Conservation (phyloP, 2,888 invertebrate species). For the Epsilonema sp. region DNA sequence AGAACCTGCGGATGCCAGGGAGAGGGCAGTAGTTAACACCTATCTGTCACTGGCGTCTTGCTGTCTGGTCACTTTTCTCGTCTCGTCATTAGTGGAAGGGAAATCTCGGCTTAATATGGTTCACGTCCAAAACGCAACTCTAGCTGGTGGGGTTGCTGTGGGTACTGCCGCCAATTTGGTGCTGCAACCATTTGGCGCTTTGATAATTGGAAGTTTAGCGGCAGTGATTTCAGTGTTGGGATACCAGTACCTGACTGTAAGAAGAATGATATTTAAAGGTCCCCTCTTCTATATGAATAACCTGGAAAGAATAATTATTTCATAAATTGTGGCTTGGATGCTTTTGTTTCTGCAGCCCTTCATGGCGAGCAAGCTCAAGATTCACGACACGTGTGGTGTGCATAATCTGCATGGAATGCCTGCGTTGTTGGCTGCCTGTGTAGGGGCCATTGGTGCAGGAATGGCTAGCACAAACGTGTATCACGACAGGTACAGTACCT, state of each 20-base stretch:
- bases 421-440: slow-evolving; percentile 59
- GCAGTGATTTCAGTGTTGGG: slow-evolving; percentile 25
- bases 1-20: slow-evolving; percentile 2
- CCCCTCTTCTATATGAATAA: background rate
- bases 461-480: slow-evolving; percentile 39
- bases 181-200: slow-evolving; percentile 27
- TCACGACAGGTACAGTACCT: slow-evolving; percentile 3
- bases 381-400: slow-evolving; percentile 78
- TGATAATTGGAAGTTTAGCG: slow-evolving; percentile 24
- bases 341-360: slow-evolving; percentile 38
- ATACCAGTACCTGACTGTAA: slow-evolving; percentile 22
- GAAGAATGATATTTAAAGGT: slow-evolving; percentile 3
- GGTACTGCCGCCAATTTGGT: slow-evolving; percentile 33
- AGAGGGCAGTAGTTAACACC: slow-evolving; percentile 76
- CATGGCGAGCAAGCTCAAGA: slow-evolving; percentile 38
- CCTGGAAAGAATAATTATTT: no score
- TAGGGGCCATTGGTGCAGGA: slow-evolving; percentile 52
- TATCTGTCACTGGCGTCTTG: slow-evolving; percentile 64
- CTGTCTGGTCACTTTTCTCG: slow-evolving; percentile 58
- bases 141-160: slow-evolving; percentile 35
- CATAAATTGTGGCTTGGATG: no score
- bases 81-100: slow-evolving; percentile 51
- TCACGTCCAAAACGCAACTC: slow-evolving; percentile 35
- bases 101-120: slow-evolving; percentile 25
- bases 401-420: slow-evolving; percentile 93